Percentiles rank a stretch among this genome's conserved stretches.
These are phyloP conservation scores for Ptychadena robeensis DNA, from an alignment of 2,797 vertebrate genomes.

Conservation along the genomic window DNA sequence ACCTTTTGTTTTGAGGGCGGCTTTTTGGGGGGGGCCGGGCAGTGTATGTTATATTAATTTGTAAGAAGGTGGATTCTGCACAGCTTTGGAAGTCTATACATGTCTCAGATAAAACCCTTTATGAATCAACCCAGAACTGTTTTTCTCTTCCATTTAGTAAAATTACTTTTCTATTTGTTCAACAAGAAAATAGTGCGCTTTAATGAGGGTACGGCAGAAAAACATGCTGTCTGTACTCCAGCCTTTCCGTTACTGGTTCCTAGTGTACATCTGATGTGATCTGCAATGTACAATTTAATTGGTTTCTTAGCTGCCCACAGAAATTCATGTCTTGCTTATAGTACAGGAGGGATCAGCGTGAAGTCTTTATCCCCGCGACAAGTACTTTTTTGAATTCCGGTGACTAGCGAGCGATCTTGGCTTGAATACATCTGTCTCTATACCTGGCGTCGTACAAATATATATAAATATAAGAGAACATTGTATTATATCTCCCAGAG, in stretches of 20 bases:
- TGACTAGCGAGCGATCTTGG: conserved; percentile 33
- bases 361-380: conserved; percentile 31
- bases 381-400: conserved; percentile 5
- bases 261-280: conserved; percentile 35
- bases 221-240: conserved; percentile 16
- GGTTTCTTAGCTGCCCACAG: conserved; percentile 46
- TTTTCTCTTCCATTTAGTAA: neutral
- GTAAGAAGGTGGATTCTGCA: too few species aligned
- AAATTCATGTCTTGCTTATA: conserved; percentile 30
- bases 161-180: conserved; percentile 9
- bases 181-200: conserved; percentile 13
- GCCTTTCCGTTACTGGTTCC: conserved; percentile 25
- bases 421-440: conserved; percentile 37
- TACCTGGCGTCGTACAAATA: conserved; percentile 21
- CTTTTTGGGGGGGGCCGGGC: too few species aligned
- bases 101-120: neutral
- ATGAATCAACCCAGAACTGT: neutral
- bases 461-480: conserved; percentile 21
- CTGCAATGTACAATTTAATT: conserved; percentile 47
- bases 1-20: too few species aligned
- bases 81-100: neutral
- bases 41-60: too few species aligned
- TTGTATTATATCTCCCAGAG: conserved; percentile 33
- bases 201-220: conserved; percentile 24
- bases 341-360: neutral